These are phyloP conservation scores for Coregonus ussuriensis DNA, from an alignment of 2,797 vertebrate genomes.

Conservation along the genomic window DNA sequence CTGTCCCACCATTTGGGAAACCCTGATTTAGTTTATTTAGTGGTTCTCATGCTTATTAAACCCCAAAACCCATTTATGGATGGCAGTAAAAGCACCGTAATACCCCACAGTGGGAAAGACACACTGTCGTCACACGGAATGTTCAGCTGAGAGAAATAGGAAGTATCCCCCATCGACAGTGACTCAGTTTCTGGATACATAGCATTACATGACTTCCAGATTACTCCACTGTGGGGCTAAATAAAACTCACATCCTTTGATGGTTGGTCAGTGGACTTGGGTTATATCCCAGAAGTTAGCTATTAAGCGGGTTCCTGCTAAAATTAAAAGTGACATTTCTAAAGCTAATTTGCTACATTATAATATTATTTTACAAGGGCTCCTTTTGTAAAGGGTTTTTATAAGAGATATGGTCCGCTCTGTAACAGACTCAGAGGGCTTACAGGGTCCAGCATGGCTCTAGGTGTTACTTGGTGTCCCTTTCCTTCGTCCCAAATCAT, in stretches of 20 bases:
- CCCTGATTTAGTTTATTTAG: slow-evolving; percentile 22
- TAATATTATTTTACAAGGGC: neutral
- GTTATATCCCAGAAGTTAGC: slow-evolving; percentile 19
- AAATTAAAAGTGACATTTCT: slow-evolving; percentile 12
- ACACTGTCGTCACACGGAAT: slow-evolving; percentile 14
- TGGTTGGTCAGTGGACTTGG: neutral
- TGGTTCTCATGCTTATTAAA: slow-evolving; percentile 31
- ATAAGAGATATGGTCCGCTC: neutral
- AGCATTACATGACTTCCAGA: slow-evolving; percentile 22
- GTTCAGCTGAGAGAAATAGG: slow-evolving; percentile 5
- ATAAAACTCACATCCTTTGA: slow-evolving; percentile 20
- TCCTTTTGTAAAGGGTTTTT: neutral
- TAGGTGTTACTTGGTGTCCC: neutral
- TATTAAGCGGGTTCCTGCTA: neutral
- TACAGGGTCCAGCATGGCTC: neutral
- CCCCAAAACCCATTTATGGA: slow-evolving; percentile 17
- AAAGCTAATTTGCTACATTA: neutral
- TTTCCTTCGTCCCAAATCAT: neutral
- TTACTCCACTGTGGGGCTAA: neutral
- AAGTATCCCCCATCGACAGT: slow-evolving; percentile 16
- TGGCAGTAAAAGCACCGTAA: neutral
- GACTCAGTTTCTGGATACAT: slow-evolving; percentile 31
- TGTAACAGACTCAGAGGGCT: neutral
- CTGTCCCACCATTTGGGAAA: slow-evolving; percentile 15
- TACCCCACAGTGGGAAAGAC: slow-evolving; percentile 24